Base-by-base conservation (phyloP, 1,140 invertebrate genomes). In the Spodoptera frugiperda region DNA sequence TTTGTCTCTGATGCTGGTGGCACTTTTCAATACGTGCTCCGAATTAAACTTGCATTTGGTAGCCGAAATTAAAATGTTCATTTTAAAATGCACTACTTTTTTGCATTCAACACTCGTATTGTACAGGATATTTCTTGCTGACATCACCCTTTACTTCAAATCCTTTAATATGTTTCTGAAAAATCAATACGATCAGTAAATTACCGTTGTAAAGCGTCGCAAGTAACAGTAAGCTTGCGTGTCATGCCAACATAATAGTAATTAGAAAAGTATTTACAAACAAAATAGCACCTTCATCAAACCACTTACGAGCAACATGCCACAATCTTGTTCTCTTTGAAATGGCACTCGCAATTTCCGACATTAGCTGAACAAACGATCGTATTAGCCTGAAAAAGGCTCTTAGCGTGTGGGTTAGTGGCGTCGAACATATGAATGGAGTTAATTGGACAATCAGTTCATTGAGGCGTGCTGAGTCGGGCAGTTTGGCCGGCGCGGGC, bases 401-500 rank as follows among this genome's bases (percentile, higher is more conserved):
- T 82, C 49, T 82, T 82, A 80, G 78, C 68, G 19, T 78, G 75
- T 77, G 72, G 51, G 57, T 80, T 79, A 81, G 82, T 82, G 78
- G 63, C 77, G 79, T 55, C 48, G 79, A 76, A 86, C 85, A 87
- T 89, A 90, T 93, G 89, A 93, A 93, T 91, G 91, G 84, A 91
- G 84, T 85, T 93, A 90, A 93, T 91, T 91, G 86, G 83, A 83
- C 82, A 80, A 82, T 84, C 84, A 78, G 78, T 84, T 87, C 87
- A 89, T 88, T 90, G 87, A 89, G 85, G 83, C 84, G 82, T 77
- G 85, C 78, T 83, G 82, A 81, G 80, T 77, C 79, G 84, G 79
- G 83, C 84, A 78, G 89, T 87, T 90, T 91, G 91, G 88, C 88
- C 78, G 77, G 57, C 76, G 83, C 76, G 63, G 49, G 81, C 79